A percentile compares a stretch with the other conserved stretches of the same genome.
Conservation (phyloP, 2,113 vertebrate species). For the Stigmatopora argus region DNA sequence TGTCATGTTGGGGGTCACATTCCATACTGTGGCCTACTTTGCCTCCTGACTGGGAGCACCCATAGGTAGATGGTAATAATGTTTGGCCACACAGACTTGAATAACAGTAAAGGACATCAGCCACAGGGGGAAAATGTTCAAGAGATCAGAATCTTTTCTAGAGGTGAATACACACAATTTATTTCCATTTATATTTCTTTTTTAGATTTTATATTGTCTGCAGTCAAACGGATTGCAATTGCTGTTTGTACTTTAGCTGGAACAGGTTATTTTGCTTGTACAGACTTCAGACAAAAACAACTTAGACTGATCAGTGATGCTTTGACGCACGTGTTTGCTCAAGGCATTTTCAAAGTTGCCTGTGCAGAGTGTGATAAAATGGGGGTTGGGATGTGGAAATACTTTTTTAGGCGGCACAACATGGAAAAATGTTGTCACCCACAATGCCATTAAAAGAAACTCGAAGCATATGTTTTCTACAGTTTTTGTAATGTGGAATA, state of each 20-base stretch:
- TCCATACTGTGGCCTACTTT: constrained; percentile 63
- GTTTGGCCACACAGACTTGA: constrained; percentile 26
- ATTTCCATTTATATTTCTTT: no score
- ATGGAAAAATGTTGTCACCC: neutral
- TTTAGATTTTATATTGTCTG: neutral
- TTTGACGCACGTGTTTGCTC: constrained; percentile 45
- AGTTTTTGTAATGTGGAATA: neutral
- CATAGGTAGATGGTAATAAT: constrained; percentile 39
- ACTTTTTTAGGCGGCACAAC: neutral
- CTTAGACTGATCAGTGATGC: constrained; percentile 15
- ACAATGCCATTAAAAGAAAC: neutral
- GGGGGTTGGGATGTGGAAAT: constrained; percentile 41
- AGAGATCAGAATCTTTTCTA: neutral
- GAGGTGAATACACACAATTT: neutral
- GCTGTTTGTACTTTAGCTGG: neutral
- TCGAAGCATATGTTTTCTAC: neutral
- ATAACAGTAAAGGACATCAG: neutral
- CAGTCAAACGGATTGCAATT: neutral
- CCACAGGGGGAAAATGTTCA: neutral
- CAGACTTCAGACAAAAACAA: neutral
- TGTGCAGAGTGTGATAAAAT: constrained; percentile 20
- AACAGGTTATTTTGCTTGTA: neutral
- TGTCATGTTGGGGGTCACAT: constrained; percentile 52
- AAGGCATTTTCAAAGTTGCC: constrained; percentile 33
- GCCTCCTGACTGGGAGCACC: constrained; percentile 45